Conservation (phyloP, 2,113 vertebrate species). For the Calypte anna region DNA sequence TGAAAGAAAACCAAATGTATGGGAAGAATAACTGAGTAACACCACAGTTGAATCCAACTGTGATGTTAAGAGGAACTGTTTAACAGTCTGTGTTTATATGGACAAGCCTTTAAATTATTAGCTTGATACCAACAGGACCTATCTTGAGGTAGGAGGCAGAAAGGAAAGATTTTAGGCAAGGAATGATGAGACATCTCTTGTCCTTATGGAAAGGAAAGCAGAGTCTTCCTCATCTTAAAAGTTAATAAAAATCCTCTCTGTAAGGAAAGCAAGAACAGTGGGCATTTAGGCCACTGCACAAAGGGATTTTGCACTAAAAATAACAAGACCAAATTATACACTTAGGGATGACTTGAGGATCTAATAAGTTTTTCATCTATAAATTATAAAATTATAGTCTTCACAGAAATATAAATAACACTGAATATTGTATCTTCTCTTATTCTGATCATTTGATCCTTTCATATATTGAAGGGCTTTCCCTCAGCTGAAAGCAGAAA, state of each 20-base stretch:
- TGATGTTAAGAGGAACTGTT: not conserved
- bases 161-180: not conserved
- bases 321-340: not conserved
- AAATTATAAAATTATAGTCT: not conserved
- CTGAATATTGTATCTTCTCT: not conserved
- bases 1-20: not conserved
- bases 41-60: not conserved
- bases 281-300: not conserved
- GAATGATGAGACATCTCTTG: not conserved
- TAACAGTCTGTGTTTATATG: not conserved
- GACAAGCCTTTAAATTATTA: not conserved
- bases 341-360: not conserved
- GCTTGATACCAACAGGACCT: not conserved
- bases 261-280: not conserved
- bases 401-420: not conserved
- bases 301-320: not conserved
- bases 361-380: not conserved
- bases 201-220: not conserved
- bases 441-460: not conserved
- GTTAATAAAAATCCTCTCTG: not conserved
- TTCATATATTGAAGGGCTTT: not conserved
- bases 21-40: not conserved
- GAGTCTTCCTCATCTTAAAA: not conserved
- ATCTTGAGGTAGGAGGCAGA: not conserved
- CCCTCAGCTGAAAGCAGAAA: not conserved